These are phyloP conservation scores for Meteorus sp. DNA, from an alignment of 1,140 invertebrate species.

Conservation along the genomic window DNA sequence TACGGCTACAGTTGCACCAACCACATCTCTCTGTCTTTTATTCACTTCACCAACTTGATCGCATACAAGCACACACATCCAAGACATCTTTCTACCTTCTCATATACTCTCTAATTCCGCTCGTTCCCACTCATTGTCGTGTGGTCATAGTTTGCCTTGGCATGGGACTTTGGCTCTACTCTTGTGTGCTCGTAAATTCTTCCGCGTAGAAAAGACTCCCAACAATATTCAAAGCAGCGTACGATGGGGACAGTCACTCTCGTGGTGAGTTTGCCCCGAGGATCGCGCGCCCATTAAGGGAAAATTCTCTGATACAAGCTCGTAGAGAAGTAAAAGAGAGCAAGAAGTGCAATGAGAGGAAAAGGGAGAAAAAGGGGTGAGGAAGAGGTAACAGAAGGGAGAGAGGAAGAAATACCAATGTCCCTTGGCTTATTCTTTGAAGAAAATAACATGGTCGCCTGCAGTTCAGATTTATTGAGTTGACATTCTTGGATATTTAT, in stretches of 20 bases:
- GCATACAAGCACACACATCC: no score
- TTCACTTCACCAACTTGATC: no score
- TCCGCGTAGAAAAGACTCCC: neutral
- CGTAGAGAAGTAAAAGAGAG: constrained; percentile 13
- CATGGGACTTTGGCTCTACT: neutral
- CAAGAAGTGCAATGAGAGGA: constrained; percentile 5
- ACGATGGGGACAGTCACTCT: constrained; percentile 11
- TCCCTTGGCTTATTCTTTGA: constrained; percentile 16
- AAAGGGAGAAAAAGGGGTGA: constrained; percentile 13
- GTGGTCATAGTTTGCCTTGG: constrained; percentile 10
- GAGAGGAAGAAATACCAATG: constrained; percentile 5
- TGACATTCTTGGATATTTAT: constrained; percentile 14
- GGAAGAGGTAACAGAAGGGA: constrained; percentile 1
- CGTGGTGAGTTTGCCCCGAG: constrained; percentile 3
- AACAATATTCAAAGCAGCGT: constrained; percentile 12
- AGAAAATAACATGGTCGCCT: constrained; percentile 12
- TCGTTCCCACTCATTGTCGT: neutral
- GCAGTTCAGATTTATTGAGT: constrained; percentile 18
- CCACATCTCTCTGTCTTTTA: constrained; percentile 2
- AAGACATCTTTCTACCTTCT: no score
- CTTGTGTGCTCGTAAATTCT: constrained; percentile 16
- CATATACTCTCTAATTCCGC: neutral
- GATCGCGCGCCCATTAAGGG: constrained; percentile 19
- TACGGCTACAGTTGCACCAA: no score
- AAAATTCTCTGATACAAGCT: constrained; percentile 19